Percentiles rank a stretch among this genome's conserved stretches.
phyloP scores from a whole-genome alignment of 2,113 vertebrate genomes.

The Picathartes gymnocephalus region DNA sequence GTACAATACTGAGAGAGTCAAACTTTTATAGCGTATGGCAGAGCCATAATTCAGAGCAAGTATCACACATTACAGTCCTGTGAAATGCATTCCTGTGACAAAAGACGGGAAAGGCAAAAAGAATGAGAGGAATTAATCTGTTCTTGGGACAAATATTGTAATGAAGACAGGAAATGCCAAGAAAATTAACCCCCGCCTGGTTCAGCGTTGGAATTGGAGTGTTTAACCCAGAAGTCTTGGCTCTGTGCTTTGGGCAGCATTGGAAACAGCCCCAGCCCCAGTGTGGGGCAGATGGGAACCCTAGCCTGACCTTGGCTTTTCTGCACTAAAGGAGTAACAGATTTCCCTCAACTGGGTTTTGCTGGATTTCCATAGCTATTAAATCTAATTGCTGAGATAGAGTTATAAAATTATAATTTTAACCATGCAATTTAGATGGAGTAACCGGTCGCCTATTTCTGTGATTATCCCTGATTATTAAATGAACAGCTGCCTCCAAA shows the following conservation, averaged over 20 bases:
- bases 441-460: slow-evolving; percentile 52
- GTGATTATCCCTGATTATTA: slow-evolving; percentile 72
- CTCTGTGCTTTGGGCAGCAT: accelerated
- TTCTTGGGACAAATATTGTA: slow-evolving; percentile 46
- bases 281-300: not conserved
- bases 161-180: slow-evolving; percentile 42
- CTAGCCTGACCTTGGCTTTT: not conserved
- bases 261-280: not conserved
- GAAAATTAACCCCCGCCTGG: not conserved
- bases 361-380: slow-evolving; percentile 54
- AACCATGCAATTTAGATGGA: slow-evolving; percentile 63
- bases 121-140: slow-evolving; percentile 43
- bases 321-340: not conserved
- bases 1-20: slow-evolving; percentile 44
- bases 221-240: not conserved
- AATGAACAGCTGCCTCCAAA: slow-evolving; percentile 75
- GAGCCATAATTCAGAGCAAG: slow-evolving; percentile 19
- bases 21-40: slow-evolving; percentile 25
- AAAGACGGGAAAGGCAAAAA: not conserved
- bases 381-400: slow-evolving; percentile 64
- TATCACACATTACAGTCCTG: not conserved
- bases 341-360: slow-evolving; percentile 38
- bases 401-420: slow-evolving; percentile 71
- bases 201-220: accelerated
- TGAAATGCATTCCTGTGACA: not conserved